These are phyloP conservation scores for Galeopterus variegatus DNA, from an alignment of 2,113 vertebrate genomes.

Conservation along the genomic window DNA sequence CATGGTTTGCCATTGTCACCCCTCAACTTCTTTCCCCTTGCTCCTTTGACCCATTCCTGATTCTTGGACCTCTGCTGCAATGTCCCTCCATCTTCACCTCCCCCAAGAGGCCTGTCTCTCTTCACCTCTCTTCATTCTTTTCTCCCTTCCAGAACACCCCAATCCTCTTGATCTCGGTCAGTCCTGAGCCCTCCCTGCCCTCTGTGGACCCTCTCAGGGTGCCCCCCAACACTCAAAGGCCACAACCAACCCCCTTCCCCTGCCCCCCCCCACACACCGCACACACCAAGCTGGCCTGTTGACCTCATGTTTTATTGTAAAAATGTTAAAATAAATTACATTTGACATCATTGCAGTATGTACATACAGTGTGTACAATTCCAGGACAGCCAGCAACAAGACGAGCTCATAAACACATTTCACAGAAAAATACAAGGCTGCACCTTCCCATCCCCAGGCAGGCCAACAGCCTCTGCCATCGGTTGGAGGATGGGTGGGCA, in stretches of 20 bases:
- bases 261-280: not conserved
- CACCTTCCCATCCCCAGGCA: not conserved
- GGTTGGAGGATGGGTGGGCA: not conserved
- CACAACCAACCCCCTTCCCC: not conserved
- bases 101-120: not conserved
- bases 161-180: not conserved
- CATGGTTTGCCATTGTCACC: rapidly evolving
- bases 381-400: conserved; percentile 82
- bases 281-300: conserved; percentile 63
- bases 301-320: conserved; percentile 88
- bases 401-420: conserved; percentile 31
- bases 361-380: conserved; percentile 89
- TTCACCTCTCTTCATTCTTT: not conserved
- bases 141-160: not conserved
- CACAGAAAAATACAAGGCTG: conserved; percentile 45
- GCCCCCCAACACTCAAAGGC: not conserved
- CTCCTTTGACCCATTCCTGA: not conserved
- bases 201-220: not conserved
- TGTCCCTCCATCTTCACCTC: not conserved
- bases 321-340: conserved; percentile 93
- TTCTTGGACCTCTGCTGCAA: not conserved
- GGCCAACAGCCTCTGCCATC: not conserved
- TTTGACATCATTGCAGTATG: conserved; percentile 85
- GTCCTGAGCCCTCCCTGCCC: not conserved
- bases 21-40: not conserved